Evolutionary conservation across 2,113 vertebrate genomes (phyloP), one percentile per base, ranked within the genome.

Genomic region (Tinamus guttatus): DNA sequence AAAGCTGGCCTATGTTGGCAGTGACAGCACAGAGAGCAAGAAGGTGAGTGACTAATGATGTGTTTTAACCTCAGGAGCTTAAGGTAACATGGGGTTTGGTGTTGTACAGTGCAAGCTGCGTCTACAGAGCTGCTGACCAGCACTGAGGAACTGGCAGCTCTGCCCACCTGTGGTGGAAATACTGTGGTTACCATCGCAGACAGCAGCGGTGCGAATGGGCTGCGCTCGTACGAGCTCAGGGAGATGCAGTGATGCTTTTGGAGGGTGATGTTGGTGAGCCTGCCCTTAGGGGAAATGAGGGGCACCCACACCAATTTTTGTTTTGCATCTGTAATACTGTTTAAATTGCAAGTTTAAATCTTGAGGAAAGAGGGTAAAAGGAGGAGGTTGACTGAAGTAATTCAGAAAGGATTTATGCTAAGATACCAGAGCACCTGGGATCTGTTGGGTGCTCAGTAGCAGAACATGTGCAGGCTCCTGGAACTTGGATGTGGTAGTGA

Each of bases 1-100:
- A 82, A 99, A 98, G 38, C 97, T 98, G 7, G 95, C 99, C 4
- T 99, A 98, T 5, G 90, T 96, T 11, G 63, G 93, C 9, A 93
- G 98, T 1, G 98, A 99, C 67, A 92, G 96, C 62, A 41, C 74
- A 0, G 99, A 99, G 4, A 98, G 98, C 5, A 99, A 98, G 56
- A 99, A 99, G 98, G 99, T 99, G 81, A 94, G 95, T 36, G 45
- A 90, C 79, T 28, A 25, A 4, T 3, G 6, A 7, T 20, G 1
- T 5, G 1, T 51, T 47, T 32, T 9, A 38, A 16, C 22, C 7
- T 67, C 47, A 32, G 15, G 38, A 27, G 30, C 20, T 18, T 13
- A 9, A 65, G 34, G 28, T 27, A 34, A 27, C 0, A 0, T 28
- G 45, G 10, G 25, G 15, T 64, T 75, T 85, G 38, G 16, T 51